phyloP scores from a whole-genome alignment of 2,113 vertebrate species.

The Fulmarus glacialis region DNA sequence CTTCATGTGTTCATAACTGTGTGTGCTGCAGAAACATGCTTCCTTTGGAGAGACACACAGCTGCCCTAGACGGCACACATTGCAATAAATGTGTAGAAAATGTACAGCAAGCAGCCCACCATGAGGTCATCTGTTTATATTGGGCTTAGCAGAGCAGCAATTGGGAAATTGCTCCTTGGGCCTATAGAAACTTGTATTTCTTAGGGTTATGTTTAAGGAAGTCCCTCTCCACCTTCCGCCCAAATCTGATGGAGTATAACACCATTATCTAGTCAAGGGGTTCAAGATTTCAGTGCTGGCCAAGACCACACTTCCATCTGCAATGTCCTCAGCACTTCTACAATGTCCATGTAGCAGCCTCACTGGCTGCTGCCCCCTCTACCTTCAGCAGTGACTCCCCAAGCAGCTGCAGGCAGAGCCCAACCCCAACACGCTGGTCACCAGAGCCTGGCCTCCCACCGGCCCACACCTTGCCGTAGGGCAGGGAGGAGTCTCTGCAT shows the following conservation, averaged over 20 bases:
- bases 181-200: neutral
- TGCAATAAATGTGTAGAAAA: neutral
- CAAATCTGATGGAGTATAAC: neutral
- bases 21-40: neutral
- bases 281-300: neutral
- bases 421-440: fast-evolving
- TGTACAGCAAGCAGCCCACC: neutral
- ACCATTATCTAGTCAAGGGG: neutral
- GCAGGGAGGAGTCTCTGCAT: neutral
- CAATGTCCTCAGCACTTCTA: neutral
- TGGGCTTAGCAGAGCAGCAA: neutral
- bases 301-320: neutral
- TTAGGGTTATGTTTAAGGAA: neutral
- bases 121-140: neutral
- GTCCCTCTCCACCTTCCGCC: neutral
- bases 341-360: neutral
- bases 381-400: neutral
- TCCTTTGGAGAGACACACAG: neutral
- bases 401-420: neutral
- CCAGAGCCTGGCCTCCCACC: neutral
- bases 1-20: neutral
- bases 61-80: neutral
- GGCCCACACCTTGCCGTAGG: fast-evolving
- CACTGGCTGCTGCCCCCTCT: neutral
- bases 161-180: neutral